Base-by-base conservation (phyloP, 2,888 invertebrate genomes). In the Cataglyphis cursor region DNA sequence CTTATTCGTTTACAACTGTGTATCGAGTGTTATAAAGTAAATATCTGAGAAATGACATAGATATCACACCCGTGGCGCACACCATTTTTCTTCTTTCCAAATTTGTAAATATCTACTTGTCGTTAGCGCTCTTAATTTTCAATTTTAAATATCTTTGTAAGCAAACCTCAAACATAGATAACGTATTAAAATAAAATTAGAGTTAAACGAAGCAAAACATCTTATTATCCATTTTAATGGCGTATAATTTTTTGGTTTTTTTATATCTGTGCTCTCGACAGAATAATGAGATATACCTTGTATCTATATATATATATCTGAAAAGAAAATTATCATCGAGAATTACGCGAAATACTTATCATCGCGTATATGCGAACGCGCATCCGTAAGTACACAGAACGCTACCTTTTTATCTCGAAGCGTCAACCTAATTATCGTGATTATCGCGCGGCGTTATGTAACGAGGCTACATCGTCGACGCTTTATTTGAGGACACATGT, bases 371-470 rank as follows among this genome's bases (percentile, higher is more conserved):
- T 21, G 38, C 74, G 21, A 54, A 38, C 15, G 41, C 62, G 1
- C 48, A 41, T 61, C 41, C 12, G 18, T 28, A 41, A 28, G 18
- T 59, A 12, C 41, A 59, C 51, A 51, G 51, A 51, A 18, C 12
- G 35, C 21, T 61, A 48, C 24, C 18, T 72, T 73, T 73, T 80
- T 72, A 78, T 78, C 78, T 78, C 21, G 15, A 66, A 66, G 73
- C 73, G 78, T 78, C 73, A 78, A 78, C 78, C 73, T 78, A 72
- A 78, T 78, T 78, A 78, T 78, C 73, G 35, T 72, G 59, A 78
- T 72, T 72, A 78, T 44, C 44, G 78, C n/a, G 24, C 54, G 38
- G 9, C 41, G 44, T 80, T 80, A 73, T 73, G 73, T 73, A 80
- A 80, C 74, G 15, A 44, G 59, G 31, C 31, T 59, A 35, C 59